Base-by-base conservation (phyloP, 2,888 invertebrate genomes). In the Maniola hyperantus region DNA sequence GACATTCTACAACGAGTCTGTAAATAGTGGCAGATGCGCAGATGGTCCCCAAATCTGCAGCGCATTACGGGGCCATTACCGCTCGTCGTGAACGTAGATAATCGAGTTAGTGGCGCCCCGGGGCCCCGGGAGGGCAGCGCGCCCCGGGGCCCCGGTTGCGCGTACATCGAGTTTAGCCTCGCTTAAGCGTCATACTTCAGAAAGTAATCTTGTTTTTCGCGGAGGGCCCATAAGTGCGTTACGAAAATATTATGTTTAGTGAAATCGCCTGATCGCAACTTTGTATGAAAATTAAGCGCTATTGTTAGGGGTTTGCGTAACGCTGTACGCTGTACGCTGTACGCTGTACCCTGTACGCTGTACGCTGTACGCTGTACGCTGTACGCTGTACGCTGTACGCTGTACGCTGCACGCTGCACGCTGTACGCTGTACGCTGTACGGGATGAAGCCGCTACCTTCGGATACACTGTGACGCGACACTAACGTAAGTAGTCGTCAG, bases 101-200 rank as follows among this genome's bases (percentile, higher is more conserved):
- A 85, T 84, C 79, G 77, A 82, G 80, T 84, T 83, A 82, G 78
- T 18, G 8, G 2, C 13, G 15, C 54, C 33, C 34, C n/a, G n/a
- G 34, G 4, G n/a, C 11, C 5, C 76, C 67, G 36, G 36, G 7
- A 36, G 7, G 2, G 36, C 7, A 34, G 34, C 34, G 0, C 4
- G 48, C 48, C 68, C 72, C 72, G 73, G 62, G 75, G 69, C 66
- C 73, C 71, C 76, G 77, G 80, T 79, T 78, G 79, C 74, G 74
- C 69, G 67, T 73, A 81, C 84, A 85, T 85, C 78, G 80, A 83
- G 84, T 86, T n/a, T 84, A 85, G 73, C 74, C 74, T 67, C 77
- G 77, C 80, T 79, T 76, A 79, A 82, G 82, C 82, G 77, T 75
- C 76, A 77, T 81, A 82, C 80, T 86, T 82, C 69, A 74, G 70